Conservation (phyloP, 2,888 invertebrate species). For the Aricia artaxerxes region DNA sequence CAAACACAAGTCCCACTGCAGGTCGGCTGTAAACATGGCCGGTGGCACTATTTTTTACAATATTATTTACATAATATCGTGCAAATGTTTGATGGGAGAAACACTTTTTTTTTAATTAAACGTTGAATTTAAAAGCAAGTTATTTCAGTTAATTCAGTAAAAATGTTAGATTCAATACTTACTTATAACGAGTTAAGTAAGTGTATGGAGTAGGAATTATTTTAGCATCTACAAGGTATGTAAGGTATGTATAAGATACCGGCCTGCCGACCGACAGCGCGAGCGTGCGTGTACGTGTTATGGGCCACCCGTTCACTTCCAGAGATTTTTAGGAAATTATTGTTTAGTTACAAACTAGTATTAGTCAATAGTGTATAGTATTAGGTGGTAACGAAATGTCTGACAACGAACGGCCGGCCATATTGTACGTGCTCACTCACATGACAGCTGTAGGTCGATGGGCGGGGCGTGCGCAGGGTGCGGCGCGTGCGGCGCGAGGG, state of each 20-base stretch:
- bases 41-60: neutral
- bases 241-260: neutral
- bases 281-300: slow-evolving; percentile 25
- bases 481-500: slow-evolving; percentile 49
- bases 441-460: slow-evolving; percentile 63
- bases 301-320: neutral
- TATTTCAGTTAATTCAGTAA: neutral
- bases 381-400: neutral
- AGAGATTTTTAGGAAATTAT: neutral
- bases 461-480: slow-evolving; percentile 51
- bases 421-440: slow-evolving; percentile 55
- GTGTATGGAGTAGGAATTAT: neutral
- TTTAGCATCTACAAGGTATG: neutral
- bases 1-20: slow-evolving; percentile 10
- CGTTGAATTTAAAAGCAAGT: neutral
- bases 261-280: slow-evolving; percentile 21
- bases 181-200: neutral
- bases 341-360: neutral
- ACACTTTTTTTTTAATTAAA: neutral
- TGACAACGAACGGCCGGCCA: slow-evolving; percentile 34
- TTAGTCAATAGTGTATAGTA: neutral
- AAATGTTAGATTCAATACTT: neutral
- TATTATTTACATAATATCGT: neutral
- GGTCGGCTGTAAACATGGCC: slow-evolving; percentile 9
- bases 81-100: neutral